A percentile compares a stretch with the other conserved stretches of the same genome.
These are phyloP conservation scores for Prosapia bicincta DNA, from an alignment of 2,888 invertebrate species.

Conservation along the genomic window DNA sequence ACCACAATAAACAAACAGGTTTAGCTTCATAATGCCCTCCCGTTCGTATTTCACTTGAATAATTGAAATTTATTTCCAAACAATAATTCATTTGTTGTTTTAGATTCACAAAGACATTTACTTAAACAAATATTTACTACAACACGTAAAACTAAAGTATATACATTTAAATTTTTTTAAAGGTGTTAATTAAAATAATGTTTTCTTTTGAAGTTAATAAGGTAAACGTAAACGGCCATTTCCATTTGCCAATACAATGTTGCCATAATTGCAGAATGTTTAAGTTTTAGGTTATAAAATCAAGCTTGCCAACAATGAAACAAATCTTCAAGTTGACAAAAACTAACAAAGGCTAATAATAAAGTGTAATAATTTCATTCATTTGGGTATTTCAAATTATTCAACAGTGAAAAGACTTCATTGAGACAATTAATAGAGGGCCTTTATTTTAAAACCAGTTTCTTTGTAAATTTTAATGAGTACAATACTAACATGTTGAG, in stretches of 20 bases:
- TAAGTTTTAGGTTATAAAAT: constrained; percentile 7
- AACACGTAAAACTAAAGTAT: not conserved
- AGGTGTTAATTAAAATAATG: not conserved
- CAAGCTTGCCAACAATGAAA: constrained; percentile 11
- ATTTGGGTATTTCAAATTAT: too few relatives aligned
- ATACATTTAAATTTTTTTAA: not conserved
- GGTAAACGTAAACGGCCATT: constrained; percentile 36
- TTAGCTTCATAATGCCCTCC: constrained; percentile 8
- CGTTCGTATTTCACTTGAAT: not conserved
- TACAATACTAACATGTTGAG: too few relatives aligned
- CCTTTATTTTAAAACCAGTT: too few relatives aligned
- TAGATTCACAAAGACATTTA: not conserved
- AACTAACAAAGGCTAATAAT: not conserved
- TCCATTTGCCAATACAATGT: constrained; percentile 39
- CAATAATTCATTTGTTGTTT: not conserved
- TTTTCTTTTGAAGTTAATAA: constrained; percentile 1
- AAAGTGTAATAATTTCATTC: not conserved
- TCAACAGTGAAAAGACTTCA: too few relatives aligned
- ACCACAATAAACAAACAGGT: constrained; percentile 24
- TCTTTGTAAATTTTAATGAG: too few relatives aligned
- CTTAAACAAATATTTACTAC: not conserved
- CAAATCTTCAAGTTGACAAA: not conserved
- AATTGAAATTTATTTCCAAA: not conserved
- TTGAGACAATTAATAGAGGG: too few relatives aligned
- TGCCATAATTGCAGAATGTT: constrained; percentile 34